Percentiles rank a stretch among this genome's conserved stretches.
phyloP scores from a whole-genome alignment of 2,797 vertebrate species.

The Neosalanx taihuensis region DNA sequence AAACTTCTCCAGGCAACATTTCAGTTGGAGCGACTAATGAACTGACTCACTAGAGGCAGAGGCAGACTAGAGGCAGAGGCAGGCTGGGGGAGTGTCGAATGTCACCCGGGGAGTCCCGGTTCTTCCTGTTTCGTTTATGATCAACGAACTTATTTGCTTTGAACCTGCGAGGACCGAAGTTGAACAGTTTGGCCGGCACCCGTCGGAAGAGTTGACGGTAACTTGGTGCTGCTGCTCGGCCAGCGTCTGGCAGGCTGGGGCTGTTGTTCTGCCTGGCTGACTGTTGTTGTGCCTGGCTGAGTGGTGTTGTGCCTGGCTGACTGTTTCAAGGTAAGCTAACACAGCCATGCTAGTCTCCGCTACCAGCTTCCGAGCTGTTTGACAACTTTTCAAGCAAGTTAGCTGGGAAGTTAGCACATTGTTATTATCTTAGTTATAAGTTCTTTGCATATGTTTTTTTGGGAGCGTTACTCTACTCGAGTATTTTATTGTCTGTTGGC shows the following conservation, averaged over 20 bases:
- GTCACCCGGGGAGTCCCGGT: background rate
- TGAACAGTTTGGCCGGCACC: background rate
- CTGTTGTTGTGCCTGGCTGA: background rate
- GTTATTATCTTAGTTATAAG: too few species aligned
- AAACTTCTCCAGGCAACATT: background rate
- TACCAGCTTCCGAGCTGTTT: too few species aligned
- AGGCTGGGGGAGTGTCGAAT: background rate
- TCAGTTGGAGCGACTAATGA: constrained; percentile 1
- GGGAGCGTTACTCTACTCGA: too few species aligned
- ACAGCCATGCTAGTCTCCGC: too few species aligned
- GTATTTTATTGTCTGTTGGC: too few species aligned
- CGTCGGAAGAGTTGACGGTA: background rate
- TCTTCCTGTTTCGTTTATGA: background rate
- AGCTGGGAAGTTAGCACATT: too few species aligned
- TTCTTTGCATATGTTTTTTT: too few species aligned
- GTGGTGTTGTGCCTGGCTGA: background rate
- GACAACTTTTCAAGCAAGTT: background rate
- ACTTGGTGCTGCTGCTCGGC: background rate
- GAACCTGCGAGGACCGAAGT: background rate
- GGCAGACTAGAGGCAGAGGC: background rate
- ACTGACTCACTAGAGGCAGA: background rate
- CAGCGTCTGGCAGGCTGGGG: background rate
- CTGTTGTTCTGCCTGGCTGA: background rate
- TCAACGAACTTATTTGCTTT: background rate
- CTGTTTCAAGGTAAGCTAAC: background rate